A percentile compares a stretch with the other conserved stretches of the same genome.
Conservation (phyloP, 2,888 invertebrate species). For the Aleiodes leptofemur region DNA sequence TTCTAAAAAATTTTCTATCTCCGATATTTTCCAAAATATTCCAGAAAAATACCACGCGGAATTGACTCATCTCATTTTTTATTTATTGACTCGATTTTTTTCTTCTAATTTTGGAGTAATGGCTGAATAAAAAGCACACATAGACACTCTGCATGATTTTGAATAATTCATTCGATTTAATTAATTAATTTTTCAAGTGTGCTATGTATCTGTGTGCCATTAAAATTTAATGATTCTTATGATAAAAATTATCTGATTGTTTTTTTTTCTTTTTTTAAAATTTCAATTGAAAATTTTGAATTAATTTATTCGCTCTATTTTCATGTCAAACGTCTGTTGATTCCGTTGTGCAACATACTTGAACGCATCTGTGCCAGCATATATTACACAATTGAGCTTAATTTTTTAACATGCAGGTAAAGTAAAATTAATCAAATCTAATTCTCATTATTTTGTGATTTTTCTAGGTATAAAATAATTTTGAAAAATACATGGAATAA, state of each 20-base stretch:
- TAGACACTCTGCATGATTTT: slow-evolving; percentile 37
- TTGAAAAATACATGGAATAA: not conserved
- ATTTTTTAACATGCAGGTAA: slow-evolving; percentile 59
- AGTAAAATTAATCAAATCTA: slow-evolving; percentile 3
- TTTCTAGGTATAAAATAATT: not conserved
- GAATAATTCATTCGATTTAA: slow-evolving; percentile 26
- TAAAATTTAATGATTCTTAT: slow-evolving; percentile 54
- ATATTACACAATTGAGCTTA: slow-evolving; percentile 52
- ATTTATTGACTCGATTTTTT: slow-evolving; percentile 41
- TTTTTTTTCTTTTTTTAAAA: slow-evolving; percentile 44
- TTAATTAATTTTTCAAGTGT: slow-evolving; percentile 58
- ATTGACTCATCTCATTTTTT: not conserved
- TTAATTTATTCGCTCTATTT: slow-evolving; percentile 68
- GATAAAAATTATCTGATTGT: slow-evolving; percentile 42
- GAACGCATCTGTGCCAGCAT: slow-evolving; percentile 73
- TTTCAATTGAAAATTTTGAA: slow-evolving; percentile 50
- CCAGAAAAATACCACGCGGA: too few relatives aligned
- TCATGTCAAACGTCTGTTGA: slow-evolving; percentile 72
- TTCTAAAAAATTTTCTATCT: too few relatives aligned
- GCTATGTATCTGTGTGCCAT: slow-evolving; percentile 72
- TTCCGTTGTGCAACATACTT: slow-evolving; percentile 70
- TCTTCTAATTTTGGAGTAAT: slow-evolving; percentile 26
- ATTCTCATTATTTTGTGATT: not conserved
- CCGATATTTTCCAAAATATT: too few relatives aligned
- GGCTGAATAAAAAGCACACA: slow-evolving; percentile 44